Conservation (phyloP, 2,888 invertebrate species). For the Caradrina kadenii region DNA sequence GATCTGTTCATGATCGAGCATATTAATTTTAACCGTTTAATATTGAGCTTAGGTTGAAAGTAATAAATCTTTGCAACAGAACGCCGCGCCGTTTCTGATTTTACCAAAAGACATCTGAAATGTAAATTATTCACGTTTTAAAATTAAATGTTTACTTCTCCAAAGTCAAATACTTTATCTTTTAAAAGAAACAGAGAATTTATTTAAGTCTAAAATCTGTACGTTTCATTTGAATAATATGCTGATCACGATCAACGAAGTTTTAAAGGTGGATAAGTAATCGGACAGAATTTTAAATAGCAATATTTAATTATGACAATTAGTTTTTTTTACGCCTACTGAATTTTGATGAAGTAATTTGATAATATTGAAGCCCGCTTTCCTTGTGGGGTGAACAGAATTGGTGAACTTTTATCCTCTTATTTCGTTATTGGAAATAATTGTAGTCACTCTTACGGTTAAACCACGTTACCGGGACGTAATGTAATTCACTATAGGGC, state of each 20-base stretch:
- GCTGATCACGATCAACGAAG: constrained; percentile 54
- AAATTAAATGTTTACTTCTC: constrained; percentile 21
- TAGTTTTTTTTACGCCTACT: constrained; percentile 32
- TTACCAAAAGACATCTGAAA: constrained; percentile 13
- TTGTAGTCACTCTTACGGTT: too few relatives aligned
- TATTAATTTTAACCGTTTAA: too few relatives aligned
- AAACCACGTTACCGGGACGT: too few relatives aligned
- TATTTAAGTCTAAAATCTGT: constrained; percentile 32
- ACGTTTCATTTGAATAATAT: constrained; percentile 23
- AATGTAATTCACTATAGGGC: too few relatives aligned
- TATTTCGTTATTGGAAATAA: neutral
- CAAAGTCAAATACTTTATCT: constrained; percentile 11
- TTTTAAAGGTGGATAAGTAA: constrained; percentile 54
- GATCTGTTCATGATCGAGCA: too few relatives aligned
- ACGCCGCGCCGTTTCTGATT: neutral
- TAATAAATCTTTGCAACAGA: too few relatives aligned
- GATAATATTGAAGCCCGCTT: neutral
- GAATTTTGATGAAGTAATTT: constrained; percentile 50
- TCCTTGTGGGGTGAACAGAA: constrained; percentile 15
- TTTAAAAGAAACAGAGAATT: neutral
- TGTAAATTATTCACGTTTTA: constrained; percentile 13
- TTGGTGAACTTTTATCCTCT: neutral
- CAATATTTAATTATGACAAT: constrained; percentile 59
- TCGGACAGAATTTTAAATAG: constrained; percentile 55
- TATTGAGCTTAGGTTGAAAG: too few relatives aligned